Conservation (phyloP, 2,888 invertebrate species). For the Lasiommata megera region DNA sequence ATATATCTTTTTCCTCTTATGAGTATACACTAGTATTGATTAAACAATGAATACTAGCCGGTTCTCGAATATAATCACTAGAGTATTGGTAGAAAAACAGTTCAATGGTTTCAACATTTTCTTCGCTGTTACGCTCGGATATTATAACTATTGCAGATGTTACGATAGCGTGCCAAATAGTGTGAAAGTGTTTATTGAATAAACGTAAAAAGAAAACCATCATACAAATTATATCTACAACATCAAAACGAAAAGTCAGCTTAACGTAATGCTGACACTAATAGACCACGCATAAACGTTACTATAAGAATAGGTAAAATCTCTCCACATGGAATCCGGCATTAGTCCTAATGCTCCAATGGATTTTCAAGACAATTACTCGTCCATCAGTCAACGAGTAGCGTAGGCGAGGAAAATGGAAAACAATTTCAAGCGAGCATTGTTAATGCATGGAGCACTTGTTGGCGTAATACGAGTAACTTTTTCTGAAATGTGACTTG, state of each 20-base stretch:
- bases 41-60: too few relatives aligned
- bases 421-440: conserved; percentile 17
- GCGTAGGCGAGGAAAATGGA: conserved; percentile 23
- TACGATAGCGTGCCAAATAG: neutral
- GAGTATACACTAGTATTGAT: too few relatives aligned
- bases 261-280: too few relatives aligned
- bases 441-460: conserved; percentile 19
- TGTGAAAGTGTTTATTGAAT: too few relatives aligned
- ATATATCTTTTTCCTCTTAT: too few relatives aligned
- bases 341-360: conserved; percentile 12
- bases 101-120: neutral
- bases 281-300: neutral
- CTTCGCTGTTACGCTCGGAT: neutral
- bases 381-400: conserved; percentile 16
- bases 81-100: too few relatives aligned
- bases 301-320: neutral
- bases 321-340: neutral
- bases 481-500: neutral
- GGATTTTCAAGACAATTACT: conserved; percentile 22
- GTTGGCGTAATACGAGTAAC: neutral
- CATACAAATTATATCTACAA: too few relatives aligned
- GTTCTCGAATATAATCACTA: too few relatives aligned
- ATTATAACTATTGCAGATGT: neutral
- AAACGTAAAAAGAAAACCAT: too few relatives aligned
- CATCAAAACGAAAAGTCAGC: too few relatives aligned